These are phyloP conservation scores for Sorex maritimensis DNA, from an alignment of 2,797 vertebrate species.

Conservation along the genomic window DNA sequence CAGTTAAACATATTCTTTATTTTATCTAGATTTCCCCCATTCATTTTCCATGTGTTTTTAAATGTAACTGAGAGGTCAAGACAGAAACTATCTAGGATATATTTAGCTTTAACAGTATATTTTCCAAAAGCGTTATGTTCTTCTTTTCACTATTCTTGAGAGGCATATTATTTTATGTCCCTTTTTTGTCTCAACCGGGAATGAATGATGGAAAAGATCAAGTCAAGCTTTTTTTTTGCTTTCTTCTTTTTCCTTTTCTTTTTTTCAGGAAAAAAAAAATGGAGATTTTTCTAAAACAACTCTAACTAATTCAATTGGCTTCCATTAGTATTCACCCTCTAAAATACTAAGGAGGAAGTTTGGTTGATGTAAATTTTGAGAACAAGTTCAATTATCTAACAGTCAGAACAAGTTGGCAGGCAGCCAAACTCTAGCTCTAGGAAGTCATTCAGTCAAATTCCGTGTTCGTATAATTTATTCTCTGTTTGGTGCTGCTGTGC, in stretches of 20 bases:
- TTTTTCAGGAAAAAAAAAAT: neutral
- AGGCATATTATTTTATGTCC: neutral
- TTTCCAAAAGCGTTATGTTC: neutral
- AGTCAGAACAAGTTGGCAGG: conserved; percentile 55
- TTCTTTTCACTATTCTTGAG: neutral
- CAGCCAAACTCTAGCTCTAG: conserved; percentile 18
- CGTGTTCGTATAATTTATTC: conserved; percentile 66
- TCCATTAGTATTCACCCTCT: conserved; percentile 69
- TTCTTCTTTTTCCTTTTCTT: neutral
- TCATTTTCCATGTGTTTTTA: neutral
- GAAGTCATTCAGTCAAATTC: conserved; percentile 73
- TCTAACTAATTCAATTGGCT: conserved; percentile 33
- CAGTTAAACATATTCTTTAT: neutral
- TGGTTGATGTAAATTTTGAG: conserved; percentile 60
- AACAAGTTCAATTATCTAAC: conserved; percentile 67
- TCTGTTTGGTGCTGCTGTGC: conserved; percentile 63
- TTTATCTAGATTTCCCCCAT: neutral
- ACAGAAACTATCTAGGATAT: neutral
- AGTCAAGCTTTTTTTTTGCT: conserved; percentile 20
- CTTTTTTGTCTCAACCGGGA: neutral
- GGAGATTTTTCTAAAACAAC: conserved; percentile 58
- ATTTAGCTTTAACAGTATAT: neutral
- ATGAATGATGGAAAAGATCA: conserved; percentile 20
- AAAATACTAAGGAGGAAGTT: conserved; percentile 43
- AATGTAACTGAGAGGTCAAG: neutral